A percentile compares a stretch with the other conserved stretches of the same genome.
phyloP scores from a whole-genome alignment of 2,113 vertebrate genomes.

The Sciurus niger region DNA sequence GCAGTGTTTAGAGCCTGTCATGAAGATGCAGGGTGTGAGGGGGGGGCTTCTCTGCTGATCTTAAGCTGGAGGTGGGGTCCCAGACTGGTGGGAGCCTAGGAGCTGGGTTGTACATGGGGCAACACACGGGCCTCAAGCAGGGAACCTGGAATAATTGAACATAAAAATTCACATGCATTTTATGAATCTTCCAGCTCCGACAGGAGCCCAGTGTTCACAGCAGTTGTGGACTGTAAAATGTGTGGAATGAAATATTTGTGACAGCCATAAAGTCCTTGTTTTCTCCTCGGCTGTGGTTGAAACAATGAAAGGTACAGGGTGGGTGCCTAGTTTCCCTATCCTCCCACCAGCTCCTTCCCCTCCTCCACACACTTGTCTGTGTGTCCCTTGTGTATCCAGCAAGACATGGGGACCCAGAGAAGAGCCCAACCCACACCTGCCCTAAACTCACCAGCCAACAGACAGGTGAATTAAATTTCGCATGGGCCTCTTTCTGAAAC shows the following conservation, averaged over 20 bases:
- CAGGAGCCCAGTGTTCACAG: constrained; percentile 66
- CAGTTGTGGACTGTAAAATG: constrained; percentile 66
- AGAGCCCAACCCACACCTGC: neutral
- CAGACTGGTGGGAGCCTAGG: neutral
- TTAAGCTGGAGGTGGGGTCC: neutral
- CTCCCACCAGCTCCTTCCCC: fast-evolving
- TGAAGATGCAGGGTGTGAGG: neutral
- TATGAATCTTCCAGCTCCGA: constrained; percentile 71
- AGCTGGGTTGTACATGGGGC: neutral
- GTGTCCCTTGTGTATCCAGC: neutral
- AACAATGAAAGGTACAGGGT: neutral
- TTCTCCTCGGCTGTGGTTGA: constrained; percentile 18
- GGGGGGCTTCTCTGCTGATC: neutral
- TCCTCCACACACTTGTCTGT: fast-evolving
- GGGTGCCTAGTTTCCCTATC: neutral
- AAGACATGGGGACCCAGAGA: neutral
- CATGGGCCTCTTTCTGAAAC: neutral
- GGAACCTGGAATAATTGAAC: constrained; percentile 76
- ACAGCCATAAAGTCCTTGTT: constrained; percentile 58
- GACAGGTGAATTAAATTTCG: neutral
- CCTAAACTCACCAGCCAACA: neutral
- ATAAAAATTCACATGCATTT: constrained; percentile 78
- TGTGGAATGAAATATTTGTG: constrained; percentile 70
- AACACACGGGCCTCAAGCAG: neutral
- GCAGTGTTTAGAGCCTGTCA: fast-evolving